phyloP scores from a whole-genome alignment of 1,140 invertebrate genomes.

The Augochlora pura region DNA sequence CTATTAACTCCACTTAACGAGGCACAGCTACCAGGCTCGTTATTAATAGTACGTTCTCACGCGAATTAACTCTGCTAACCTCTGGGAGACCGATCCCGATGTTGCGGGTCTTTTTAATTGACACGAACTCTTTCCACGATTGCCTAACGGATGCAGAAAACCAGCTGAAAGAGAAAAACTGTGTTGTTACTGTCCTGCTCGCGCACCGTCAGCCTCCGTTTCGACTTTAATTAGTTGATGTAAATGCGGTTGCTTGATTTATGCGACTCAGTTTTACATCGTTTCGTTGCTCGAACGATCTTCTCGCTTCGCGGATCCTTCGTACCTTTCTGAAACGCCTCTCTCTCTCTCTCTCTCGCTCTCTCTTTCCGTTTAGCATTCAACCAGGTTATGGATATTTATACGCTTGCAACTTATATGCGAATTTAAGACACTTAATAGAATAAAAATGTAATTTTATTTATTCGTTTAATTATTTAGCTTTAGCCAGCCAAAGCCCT shows the following conservation, averaged over 20 bases:
- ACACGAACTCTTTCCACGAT: conserved; percentile 36
- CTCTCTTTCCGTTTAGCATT: no score
- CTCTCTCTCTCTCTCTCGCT: no score
- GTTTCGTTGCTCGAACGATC: not conserved
- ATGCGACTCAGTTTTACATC: not conserved
- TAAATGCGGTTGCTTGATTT: conserved; percentile 6
- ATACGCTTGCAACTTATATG: not conserved
- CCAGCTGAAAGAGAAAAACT: not conserved
- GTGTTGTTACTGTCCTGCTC: not conserved
- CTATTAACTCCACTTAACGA: conserved; percentile 45
- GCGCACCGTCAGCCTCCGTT: not conserved
- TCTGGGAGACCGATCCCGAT: conserved; percentile 29
- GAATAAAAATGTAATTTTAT: no score
- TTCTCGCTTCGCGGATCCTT: not conserved
- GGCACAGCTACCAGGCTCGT: conserved; percentile 41
- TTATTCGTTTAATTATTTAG: no score
- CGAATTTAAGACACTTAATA: no score
- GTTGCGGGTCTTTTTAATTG: conserved; percentile 39
- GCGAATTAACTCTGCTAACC: conserved; percentile 37
- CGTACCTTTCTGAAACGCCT: no score
- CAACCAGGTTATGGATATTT: not conserved
- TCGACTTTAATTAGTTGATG: conserved; percentile 12
- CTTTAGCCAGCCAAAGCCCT: no score
- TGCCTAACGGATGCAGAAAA: conserved; percentile 17
- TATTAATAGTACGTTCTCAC: conserved; percentile 51